Conservation (phyloP, 2,113 vertebrate genomes). For the Rhadina sibilatrix region DNA sequence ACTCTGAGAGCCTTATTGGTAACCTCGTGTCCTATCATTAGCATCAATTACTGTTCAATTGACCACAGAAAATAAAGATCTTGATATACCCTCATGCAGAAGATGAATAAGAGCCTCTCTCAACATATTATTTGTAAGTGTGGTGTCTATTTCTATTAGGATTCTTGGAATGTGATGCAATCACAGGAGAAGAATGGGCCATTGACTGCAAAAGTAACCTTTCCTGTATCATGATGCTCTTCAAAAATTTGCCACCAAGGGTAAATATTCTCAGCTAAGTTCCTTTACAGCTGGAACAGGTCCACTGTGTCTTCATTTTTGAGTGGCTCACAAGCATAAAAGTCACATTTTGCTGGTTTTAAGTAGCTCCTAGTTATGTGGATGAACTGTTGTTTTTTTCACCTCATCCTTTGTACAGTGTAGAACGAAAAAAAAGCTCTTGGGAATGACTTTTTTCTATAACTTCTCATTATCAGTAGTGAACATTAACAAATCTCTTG, state of each 20-base stretch:
- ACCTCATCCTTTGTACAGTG: neutral
- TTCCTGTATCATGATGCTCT: neutral
- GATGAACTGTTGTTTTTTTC: neutral
- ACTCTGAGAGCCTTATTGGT: neutral
- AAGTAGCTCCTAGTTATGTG: neutral
- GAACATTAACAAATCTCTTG: conserved; percentile 38
- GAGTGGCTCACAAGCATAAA: neutral
- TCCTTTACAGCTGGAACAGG: neutral
- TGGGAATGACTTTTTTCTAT: neutral
- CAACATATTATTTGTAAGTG: neutral
- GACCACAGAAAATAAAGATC: neutral
- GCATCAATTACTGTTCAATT: neutral
- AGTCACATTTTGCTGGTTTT: neutral
- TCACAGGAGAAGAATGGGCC: neutral
- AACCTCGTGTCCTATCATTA: neutral
- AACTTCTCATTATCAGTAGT: neutral
- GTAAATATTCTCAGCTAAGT: neutral
- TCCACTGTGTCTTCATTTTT: neutral
- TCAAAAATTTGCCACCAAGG: neutral
- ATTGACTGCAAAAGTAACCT: neutral
- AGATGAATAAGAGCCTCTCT: neutral
- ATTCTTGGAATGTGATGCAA: neutral
- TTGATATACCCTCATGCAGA: neutral
- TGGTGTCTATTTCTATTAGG: neutral
- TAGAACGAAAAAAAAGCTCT: neutral